Conservation (phyloP, 2,888 invertebrate genomes). For the Epistrophe eligans region DNA sequence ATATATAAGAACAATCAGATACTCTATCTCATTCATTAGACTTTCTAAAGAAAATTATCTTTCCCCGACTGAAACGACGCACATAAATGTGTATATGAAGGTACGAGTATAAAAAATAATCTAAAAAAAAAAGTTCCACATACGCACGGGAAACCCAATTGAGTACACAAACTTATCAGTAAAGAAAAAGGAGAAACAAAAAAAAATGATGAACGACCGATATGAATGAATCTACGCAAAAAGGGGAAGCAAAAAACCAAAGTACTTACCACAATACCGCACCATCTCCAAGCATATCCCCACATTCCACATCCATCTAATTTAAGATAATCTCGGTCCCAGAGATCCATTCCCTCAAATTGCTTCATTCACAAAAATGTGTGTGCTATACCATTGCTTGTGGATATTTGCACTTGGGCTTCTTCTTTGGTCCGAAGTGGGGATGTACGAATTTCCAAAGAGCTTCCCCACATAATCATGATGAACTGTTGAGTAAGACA, state of each 20-base stretch:
- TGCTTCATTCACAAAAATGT: conserved; percentile 41
- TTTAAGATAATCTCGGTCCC: conserved; percentile 43
- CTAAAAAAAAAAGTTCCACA: conserved; percentile 24
- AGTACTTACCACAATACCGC: conserved; percentile 40
- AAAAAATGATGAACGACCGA: conserved; percentile 38
- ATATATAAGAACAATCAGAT: conserved; percentile 43
- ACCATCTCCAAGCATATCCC: not conserved
- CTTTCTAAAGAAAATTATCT: conserved; percentile 22
- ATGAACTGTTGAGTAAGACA: conserved; percentile 46
- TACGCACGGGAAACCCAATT: conserved; percentile 36
- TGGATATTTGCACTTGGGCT: conserved; percentile 37
- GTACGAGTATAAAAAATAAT: not conserved
- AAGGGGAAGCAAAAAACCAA: conserved; percentile 19
- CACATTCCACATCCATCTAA: conserved; percentile 32
- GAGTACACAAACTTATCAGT: conserved; percentile 25
- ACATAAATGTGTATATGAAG: not conserved
- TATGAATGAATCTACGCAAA: conserved; percentile 34
- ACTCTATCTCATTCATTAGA: conserved; percentile 24
- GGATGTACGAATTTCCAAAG: not conserved
- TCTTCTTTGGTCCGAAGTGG: not conserved
- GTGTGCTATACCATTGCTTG: conserved; percentile 35
- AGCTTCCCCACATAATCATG: conserved; percentile 29
- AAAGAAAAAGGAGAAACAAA: not conserved
- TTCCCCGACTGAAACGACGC: not conserved
- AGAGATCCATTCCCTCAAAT: conserved; percentile 43